phyloP scores from a whole-genome alignment of 2,113 vertebrate genomes.

The Chunga burmeisteri region DNA sequence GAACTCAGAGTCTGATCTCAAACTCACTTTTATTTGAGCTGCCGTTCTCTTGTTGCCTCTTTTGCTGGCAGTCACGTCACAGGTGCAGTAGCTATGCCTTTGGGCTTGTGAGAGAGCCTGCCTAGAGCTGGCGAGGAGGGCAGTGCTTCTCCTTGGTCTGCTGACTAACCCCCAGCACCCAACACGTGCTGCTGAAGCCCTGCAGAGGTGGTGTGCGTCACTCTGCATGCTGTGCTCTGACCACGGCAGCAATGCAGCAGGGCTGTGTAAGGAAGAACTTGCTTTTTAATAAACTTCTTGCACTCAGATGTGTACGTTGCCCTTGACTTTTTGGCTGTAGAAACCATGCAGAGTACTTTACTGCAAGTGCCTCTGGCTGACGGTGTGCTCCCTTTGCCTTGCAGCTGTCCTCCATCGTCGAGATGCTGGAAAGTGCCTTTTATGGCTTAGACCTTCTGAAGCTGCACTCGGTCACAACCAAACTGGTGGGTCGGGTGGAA shows the following conservation, averaged over 20 bases:
- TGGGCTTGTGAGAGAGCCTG: background rate
- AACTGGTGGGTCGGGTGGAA: conserved; percentile 86
- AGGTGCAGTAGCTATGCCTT: background rate
- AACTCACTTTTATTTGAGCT: background rate
- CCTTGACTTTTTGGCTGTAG: background rate
- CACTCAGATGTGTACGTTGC: fast-evolving
- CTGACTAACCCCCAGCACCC: background rate
- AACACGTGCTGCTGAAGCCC: background rate
- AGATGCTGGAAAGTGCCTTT: conserved; percentile 92
- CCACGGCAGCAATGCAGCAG: background rate
- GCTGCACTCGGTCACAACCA: conserved; percentile 87
- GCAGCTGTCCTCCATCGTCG: conserved; percentile 88
- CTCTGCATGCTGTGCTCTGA: background rate
- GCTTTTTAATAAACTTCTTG: background rate
- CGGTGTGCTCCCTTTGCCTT: background rate
- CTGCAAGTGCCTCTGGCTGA: background rate
- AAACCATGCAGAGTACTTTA: fast-evolving
- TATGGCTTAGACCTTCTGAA: conserved; percentile 94
- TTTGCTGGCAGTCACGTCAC: background rate
- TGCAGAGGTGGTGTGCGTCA: background rate
- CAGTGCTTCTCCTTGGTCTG: background rate
- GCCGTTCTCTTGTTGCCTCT: background rate
- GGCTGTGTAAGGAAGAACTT: background rate
- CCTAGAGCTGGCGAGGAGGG: background rate
- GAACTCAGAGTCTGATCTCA: background rate